Conservation (phyloP, 2,113 vertebrate genomes). For the Ciconia maguari region DNA sequence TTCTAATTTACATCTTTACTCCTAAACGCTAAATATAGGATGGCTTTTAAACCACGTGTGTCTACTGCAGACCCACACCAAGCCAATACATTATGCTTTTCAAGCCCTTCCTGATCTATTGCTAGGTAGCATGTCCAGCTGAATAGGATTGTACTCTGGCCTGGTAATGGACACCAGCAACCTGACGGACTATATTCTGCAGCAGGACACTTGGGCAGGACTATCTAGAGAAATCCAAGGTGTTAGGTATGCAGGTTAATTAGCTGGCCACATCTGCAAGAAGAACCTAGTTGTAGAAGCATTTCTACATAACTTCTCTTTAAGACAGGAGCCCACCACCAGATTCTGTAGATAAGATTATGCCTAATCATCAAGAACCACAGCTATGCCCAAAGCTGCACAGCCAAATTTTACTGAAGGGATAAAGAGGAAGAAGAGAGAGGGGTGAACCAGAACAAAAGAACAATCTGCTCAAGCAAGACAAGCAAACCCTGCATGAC, state of each 20-base stretch:
- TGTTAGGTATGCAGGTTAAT: not conserved
- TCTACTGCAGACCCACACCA: not conserved
- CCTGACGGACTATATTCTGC: not conserved
- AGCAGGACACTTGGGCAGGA: not conserved
- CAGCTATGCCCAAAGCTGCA: not conserved
- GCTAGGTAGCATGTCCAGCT: not conserved
- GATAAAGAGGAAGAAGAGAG: not conserved
- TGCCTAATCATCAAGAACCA: not conserved
- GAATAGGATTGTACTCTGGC: not conserved
- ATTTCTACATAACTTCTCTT: not conserved
- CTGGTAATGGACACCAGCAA: not conserved
- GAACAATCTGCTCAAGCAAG: not conserved
- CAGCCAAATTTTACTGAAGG: not conserved
- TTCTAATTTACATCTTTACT: not conserved
- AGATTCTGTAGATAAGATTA: not conserved
- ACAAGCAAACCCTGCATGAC: not conserved
- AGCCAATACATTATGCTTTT: not conserved
- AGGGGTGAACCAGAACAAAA: not conserved
- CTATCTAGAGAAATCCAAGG: not conserved
- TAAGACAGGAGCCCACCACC: not conserved
- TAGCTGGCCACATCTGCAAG: not conserved
- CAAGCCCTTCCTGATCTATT: not conserved
- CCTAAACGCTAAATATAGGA: not conserved
- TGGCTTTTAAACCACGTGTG: not conserved
- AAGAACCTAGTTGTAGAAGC: not conserved